phyloP scores from a whole-genome alignment of 2,797 vertebrate genomes.

The Pseudochaenichthys georgianus region DNA sequence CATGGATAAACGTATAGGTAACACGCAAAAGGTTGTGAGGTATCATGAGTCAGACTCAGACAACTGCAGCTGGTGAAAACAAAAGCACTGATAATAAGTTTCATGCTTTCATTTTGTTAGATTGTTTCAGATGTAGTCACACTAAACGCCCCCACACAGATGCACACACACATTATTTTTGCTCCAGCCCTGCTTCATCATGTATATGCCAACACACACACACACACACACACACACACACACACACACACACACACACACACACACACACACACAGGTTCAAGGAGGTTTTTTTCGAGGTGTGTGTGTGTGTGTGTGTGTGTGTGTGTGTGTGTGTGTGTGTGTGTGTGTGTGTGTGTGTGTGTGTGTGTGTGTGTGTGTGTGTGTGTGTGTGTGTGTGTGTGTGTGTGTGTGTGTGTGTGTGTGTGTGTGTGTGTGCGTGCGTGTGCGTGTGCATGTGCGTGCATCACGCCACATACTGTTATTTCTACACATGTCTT shows the following conservation, averaged over 20 bases:
- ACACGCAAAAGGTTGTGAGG: not conserved
- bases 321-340: too few relatives aligned
- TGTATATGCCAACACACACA: constrained; percentile 4
- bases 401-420: too few relatives aligned
- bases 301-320: too few relatives aligned
- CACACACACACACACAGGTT: constrained; percentile 2
- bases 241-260: constrained; percentile 2
- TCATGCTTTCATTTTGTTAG: constrained; percentile 42
- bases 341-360: too few relatives aligned
- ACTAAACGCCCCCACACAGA: constrained; percentile 27
- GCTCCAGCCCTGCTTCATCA: constrained; percentile 21
- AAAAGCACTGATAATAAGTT: constrained; percentile 30
- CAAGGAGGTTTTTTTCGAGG: not conserved
- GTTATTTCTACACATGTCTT: not conserved
- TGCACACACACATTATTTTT: constrained; percentile 15
- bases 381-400: too few relatives aligned
- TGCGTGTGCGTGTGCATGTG: not conserved
- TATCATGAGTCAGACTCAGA: constrained; percentile 27
- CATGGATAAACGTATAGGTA: not conserved
- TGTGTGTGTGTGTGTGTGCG: too few relatives aligned
- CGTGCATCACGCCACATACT: not conserved
- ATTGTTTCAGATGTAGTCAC: constrained; percentile 48
- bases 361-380: too few relatives aligned
- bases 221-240: constrained; percentile 7
- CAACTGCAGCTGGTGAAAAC: constrained; percentile 28